Conservation (phyloP, 2,888 invertebrate genomes). For the Lamellibrachia columna region DNA sequence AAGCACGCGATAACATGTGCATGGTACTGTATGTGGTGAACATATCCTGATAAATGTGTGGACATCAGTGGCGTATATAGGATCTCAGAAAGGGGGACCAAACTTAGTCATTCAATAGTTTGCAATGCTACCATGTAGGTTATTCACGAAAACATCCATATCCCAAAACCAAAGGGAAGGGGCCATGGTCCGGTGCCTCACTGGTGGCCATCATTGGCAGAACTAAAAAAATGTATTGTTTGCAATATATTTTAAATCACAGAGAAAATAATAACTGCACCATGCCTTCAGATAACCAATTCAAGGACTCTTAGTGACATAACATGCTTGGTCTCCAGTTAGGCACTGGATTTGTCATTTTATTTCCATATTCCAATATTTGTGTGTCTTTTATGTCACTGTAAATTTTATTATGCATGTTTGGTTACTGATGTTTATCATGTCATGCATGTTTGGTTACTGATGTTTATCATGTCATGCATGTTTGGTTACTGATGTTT, state of each 20-base stretch:
- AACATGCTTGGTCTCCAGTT: background rate
- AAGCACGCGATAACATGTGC: background rate
- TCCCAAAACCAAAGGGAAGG: too few relatives aligned
- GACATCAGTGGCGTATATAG: background rate
- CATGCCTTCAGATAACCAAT: background rate
- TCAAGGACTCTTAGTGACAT: background rate
- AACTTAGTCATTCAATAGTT: too few relatives aligned
- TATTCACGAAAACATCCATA: too few relatives aligned
- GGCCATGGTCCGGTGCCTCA: too few relatives aligned
- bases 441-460: background rate
- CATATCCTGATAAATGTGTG: background rate
- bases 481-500: background rate
- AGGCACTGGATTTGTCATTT: background rate
- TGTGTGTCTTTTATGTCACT: background rate
- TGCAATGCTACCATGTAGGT: too few relatives aligned
- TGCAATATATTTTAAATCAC: background rate
- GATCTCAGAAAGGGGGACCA: too few relatives aligned
- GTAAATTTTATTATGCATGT: background rate
- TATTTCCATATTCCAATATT: background rate
- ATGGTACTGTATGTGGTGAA: too few relatives aligned
- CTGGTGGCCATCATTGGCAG: background rate
- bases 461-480: background rate
- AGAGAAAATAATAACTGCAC: slow-evolving; percentile 16
- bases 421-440: background rate
- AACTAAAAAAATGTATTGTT: background rate